Conservation (phyloP, 1,140 invertebrate species). For the Telenomus remus region DNA sequence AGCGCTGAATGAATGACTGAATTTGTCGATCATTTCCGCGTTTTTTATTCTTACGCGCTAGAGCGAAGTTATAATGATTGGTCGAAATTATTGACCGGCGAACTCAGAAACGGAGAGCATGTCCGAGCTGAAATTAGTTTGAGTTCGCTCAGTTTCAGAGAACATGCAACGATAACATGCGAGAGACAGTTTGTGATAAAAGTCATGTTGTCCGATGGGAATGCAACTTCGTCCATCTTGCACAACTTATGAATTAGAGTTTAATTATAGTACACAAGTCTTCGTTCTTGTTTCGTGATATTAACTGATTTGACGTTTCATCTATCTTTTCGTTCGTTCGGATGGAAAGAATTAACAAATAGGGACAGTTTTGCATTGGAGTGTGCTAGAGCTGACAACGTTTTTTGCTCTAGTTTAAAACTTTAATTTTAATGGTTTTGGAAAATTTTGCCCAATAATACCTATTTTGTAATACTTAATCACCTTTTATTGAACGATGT, state of each 20-base stretch:
- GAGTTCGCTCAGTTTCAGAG: neutral
- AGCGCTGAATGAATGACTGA: neutral
- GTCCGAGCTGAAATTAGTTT: constrained; percentile 1
- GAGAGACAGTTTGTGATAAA: constrained; percentile 7
- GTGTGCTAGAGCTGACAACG: no score
- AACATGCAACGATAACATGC: neutral
- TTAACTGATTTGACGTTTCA: no score
- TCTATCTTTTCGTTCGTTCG: no score
- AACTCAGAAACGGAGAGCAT: neutral
- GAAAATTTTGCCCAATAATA: no score
- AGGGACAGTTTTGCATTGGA: no score
- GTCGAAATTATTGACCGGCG: neutral
- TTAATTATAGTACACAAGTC: no score
- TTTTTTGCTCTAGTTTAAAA: no score
- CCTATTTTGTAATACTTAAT: no score
- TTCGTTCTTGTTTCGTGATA: no score
- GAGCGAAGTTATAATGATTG: constrained; percentile 9
- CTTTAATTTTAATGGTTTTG: no score
- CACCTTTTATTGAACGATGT: no score
- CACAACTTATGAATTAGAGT: constrained; percentile 19
- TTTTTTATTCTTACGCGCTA: constrained; percentile 5
- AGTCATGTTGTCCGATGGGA: constrained; percentile 3
- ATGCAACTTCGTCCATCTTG: constrained; percentile 16
- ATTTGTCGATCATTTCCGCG: constrained; percentile 11
- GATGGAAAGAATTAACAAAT: no score